phyloP scores from a whole-genome alignment of 1,140 invertebrate genomes.

The Pseudomyrmex cubaensis region DNA sequence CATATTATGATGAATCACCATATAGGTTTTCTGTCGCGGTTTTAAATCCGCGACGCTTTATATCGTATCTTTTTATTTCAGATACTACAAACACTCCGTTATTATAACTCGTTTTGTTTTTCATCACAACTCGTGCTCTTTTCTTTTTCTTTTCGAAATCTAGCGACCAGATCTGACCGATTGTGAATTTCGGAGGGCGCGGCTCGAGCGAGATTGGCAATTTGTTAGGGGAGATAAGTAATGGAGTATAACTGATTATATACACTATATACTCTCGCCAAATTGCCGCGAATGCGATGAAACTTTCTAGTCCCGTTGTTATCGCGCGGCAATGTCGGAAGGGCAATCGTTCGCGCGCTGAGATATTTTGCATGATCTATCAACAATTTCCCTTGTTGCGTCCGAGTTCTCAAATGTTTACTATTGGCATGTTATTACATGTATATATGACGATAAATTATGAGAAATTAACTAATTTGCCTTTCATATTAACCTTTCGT shows the following conservation, averaged over 20 bases:
- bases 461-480: constrained; percentile 10
- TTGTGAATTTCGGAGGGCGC: constrained; percentile 43
- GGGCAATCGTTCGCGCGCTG: not conserved
- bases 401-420: too few species aligned
- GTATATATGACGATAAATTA: not conserved
- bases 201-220: constrained; percentile 30
- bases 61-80: constrained; percentile 38
- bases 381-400: not conserved
- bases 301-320: not conserved
- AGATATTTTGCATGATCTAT: not conserved
- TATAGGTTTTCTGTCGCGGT: constrained; percentile 28
- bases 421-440: too few species aligned
- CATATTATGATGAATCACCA: constrained; percentile 34
- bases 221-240: constrained; percentile 44
- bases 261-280: not conserved
- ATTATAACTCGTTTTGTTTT: constrained; percentile 26
- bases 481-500: constrained; percentile 11
- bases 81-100: constrained; percentile 73
- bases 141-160: constrained; percentile 7
- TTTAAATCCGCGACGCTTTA: constrained; percentile 5
- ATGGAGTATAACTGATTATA: constrained; percentile 12
- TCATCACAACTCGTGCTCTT: constrained; percentile 1
- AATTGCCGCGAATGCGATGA: constrained; percentile 12
- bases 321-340: too few species aligned
- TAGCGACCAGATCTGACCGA: not conserved